phyloP scores from a whole-genome alignment of 92 coral and sea anemone genomes.

The Palythoa heliodiscus region DNA sequence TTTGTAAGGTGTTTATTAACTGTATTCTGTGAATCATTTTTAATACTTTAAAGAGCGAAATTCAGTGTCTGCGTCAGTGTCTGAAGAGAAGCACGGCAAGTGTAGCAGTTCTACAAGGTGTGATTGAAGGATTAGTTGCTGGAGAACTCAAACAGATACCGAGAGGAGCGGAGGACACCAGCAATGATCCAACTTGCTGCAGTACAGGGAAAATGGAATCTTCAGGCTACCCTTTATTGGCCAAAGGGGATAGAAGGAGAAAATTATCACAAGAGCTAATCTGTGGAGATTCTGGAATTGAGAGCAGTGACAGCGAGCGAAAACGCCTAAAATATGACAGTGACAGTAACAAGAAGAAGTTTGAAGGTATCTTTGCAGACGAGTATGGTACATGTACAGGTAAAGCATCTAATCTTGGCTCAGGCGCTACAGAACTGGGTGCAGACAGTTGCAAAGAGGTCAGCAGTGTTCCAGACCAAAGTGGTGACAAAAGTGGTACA shows the following conservation, averaged over 20 bases:
- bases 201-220: not conserved
- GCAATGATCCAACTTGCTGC: not conserved
- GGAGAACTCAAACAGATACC: not conserved
- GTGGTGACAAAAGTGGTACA: not conserved
- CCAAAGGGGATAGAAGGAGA: not conserved
- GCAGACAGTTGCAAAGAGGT: not conserved
- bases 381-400: not conserved
- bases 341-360: not conserved
- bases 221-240: not conserved
- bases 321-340: not conserved
- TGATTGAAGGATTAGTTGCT: not conserved
- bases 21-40: not conserved
- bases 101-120: constrained; percentile 28
- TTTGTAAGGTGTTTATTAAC: not conserved
- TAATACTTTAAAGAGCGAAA: not conserved
- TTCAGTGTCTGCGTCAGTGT: constrained; percentile 22
- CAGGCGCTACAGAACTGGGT: not conserved
- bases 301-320: constrained; percentile 24
- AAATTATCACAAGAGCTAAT: not conserved
- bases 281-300: constrained; percentile 17
- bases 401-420: not conserved
- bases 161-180: too few species aligned
- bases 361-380: not conserved
- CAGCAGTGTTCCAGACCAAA: too few species aligned
- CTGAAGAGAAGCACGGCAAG: constrained; percentile 19